phyloP scores from a whole-genome alignment of 2,888 invertebrate genomes.

The Frankliniella intonsa region DNA sequence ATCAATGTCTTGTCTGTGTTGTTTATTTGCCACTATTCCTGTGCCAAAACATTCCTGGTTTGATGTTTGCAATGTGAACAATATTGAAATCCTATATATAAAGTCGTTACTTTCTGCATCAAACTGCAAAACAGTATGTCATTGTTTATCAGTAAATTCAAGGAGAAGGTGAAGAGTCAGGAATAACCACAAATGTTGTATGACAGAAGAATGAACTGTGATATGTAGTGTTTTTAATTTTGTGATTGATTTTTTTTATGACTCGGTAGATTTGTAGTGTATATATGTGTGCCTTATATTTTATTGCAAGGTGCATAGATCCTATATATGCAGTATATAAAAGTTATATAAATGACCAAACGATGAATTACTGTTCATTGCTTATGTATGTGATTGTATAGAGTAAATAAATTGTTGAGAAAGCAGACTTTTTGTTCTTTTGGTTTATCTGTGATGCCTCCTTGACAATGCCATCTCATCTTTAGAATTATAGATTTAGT shows the following conservation, averaged over 20 bases:
- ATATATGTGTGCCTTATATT: conserved; percentile 23
- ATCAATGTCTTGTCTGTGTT: too few relatives aligned
- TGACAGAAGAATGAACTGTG: conserved; percentile 20
- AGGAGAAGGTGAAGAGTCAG: not conserved
- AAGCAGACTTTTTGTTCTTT: not conserved
- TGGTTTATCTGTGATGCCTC: not conserved
- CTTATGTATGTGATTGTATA: conserved; percentile 25
- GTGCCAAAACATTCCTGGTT: conserved; percentile 22
- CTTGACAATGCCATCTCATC: not conserved
- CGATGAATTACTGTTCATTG: conserved; percentile 1
- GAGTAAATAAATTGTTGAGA: conserved; percentile 18
- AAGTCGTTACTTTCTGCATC: not conserved
- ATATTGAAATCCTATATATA: too few relatives aligned
- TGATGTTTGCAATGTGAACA: not conserved
- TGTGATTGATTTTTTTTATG: conserved; percentile 17
- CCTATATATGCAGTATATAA: conserved; percentile 25
- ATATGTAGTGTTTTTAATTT: conserved; percentile 27
- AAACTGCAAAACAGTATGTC: too few relatives aligned
- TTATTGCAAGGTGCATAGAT: not conserved
- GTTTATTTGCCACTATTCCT: not conserved
- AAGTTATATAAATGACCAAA: conserved; percentile 21
- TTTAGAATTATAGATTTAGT: not conserved
- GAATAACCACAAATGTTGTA: conserved; percentile 25
- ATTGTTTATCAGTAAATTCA: not conserved
- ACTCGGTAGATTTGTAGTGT: conserved; percentile 5